Conservation (phyloP, 2,113 vertebrate genomes). For the Ariopsis seemanni region DNA sequence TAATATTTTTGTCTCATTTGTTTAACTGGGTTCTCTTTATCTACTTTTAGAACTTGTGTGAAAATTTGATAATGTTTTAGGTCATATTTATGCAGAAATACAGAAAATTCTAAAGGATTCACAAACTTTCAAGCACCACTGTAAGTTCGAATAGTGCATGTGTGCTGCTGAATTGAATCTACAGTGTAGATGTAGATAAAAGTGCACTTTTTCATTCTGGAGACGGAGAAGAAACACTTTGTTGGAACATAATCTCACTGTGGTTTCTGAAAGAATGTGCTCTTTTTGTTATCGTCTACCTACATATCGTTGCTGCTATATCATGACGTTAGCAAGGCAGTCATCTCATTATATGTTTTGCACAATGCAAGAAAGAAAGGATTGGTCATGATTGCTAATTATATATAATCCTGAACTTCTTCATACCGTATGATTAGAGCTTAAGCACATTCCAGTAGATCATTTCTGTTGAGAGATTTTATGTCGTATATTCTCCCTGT, state of each 20-base stretch:
- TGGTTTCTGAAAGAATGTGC: neutral
- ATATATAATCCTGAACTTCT: neutral
- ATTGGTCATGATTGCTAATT: neutral
- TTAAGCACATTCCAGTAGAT: neutral
- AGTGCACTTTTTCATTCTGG: neutral
- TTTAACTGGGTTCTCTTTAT: too few relatives aligned
- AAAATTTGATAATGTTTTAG: too few relatives aligned
- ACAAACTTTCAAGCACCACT: too few relatives aligned
- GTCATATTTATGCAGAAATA: too few relatives aligned
- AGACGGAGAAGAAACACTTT: neutral
- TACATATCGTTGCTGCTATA: neutral
- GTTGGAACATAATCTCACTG: neutral
- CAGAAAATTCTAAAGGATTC: too few relatives aligned
- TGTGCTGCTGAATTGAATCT: constrained; percentile 26
- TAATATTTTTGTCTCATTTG: too few relatives aligned
- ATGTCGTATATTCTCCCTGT: neutral
- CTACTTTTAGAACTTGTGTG: too few relatives aligned
- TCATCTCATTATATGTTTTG: constrained; percentile 18
- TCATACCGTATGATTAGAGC: neutral
- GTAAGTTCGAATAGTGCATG: neutral
- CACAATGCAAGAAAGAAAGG: constrained; percentile 23
- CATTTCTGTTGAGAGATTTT: neutral
- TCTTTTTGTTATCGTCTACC: neutral
- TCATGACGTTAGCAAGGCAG: constrained; percentile 25
- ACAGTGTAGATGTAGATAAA: constrained; percentile 16